Base-by-base conservation (phyloP, 2,888 invertebrate genomes). In the Priocnemis perturbator region DNA sequence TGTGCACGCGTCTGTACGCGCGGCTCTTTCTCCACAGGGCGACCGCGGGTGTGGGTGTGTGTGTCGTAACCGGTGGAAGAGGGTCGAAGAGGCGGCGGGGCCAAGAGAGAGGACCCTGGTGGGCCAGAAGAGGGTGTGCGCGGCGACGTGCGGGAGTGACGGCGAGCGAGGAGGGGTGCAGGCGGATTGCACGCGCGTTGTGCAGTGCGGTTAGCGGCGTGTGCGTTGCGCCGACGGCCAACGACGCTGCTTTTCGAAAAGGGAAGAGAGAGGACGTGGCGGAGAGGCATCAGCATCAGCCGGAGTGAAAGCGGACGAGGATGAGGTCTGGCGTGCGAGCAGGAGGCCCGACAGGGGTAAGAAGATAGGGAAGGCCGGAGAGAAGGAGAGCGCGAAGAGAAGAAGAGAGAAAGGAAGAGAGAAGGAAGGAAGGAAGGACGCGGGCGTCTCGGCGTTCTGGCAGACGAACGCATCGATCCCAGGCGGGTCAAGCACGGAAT, bases 401-500 rank as follows among this genome's bases (percentile, higher is more conserved):
- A 76, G 73, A 71, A 62, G 74, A 66, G 71, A 69, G 72, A 69
- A 76, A 73, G 69, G 74, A 74, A 30, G 77, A 76, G 75, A 67
- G 75, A 76, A 79, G 73, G 78, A 75, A 78, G 73, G 83, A 82
- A 85, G 83, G 85, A 85, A 86, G 85, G 86, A 87, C 86, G 85
- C 84, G 85, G 86, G 86, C 86, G 87, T 88, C 87, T 87, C 87
- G 85, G 85, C 83, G 87, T 87, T 87, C 87, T 87, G 88, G 88
- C 88, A 89, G 88, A 89, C 88, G 88, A 89, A 89, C 88, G 88
- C 88, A 89, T 89, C 88, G 88, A 89, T 89, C 88, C 88, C 88
- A 87, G 88, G 88, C 88, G 87, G 88, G 88, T 88, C 88, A 88
- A 88, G 88, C 88, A 87, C 86, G 88, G 88, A 87, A 88, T 87